phyloP scores from a whole-genome alignment of 1,140 invertebrate species.

The Philopotamus ludificatus region DNA sequence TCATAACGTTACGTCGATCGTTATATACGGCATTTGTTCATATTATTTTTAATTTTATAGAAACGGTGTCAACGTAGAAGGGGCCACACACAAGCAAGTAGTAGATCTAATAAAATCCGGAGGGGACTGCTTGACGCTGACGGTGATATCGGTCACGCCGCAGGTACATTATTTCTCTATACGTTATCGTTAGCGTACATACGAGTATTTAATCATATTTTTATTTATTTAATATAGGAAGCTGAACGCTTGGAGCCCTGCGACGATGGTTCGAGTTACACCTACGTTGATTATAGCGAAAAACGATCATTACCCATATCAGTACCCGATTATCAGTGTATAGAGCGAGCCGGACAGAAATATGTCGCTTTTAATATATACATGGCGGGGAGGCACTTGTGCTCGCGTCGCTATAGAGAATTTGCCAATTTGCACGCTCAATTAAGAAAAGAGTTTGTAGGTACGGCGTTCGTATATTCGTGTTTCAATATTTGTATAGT shows the following conservation, averaged over 20 bases:
- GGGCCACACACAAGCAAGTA: conserved; percentile 97
- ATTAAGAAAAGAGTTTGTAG: conserved; percentile 94
- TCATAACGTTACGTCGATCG: not conserved
- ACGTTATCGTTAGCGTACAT: not conserved
- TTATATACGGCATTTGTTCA: no score
- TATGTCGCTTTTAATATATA: conserved; percentile 98
- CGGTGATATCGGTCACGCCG: conserved; percentile 92
- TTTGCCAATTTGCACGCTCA: conserved; percentile 88
- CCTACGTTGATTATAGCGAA: conserved; percentile 96
- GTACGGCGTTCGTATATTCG: no score
- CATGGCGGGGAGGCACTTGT: conserved; percentile 97
- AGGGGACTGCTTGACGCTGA: conserved; percentile 92
- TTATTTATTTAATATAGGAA: conserved; percentile 57
- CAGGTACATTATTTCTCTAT: conserved; percentile 59
- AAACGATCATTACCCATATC: conserved; percentile 97
- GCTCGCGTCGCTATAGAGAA: conserved; percentile 93
- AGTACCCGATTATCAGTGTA: conserved; percentile 89
- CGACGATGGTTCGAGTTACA: conserved; percentile 84
- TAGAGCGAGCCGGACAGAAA: conserved; percentile 81
- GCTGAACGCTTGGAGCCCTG: conserved; percentile 82
- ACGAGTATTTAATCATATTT: not conserved
- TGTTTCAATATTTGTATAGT: no score
- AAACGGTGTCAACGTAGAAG: conserved; percentile 97
- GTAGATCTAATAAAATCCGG: conserved; percentile 99
- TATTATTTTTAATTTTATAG: conserved; percentile 62